Evolutionary conservation across 2,888 invertebrate genomes (phyloP).

Genomic region (Hoplodrina ambigua): DNA sequence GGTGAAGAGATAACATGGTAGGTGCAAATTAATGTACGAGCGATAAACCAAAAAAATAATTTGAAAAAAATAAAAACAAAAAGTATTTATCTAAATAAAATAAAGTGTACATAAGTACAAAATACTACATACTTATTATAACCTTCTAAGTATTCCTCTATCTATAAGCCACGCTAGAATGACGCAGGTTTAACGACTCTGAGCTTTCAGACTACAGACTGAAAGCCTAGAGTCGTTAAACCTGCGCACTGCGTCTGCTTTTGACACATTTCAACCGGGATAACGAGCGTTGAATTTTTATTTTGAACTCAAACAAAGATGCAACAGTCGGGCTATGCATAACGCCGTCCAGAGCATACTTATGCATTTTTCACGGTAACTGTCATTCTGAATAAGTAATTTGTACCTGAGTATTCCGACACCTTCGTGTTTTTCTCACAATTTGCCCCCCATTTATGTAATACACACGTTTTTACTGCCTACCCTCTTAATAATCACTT

Average conservation of each 20-base stretch:
- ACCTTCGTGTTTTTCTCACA: constrained; percentile 81
- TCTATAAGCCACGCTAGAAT: neutral
- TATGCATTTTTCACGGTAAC: constrained; percentile 86
- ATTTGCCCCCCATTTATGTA: constrained; percentile 66
- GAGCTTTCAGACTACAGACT: neutral
- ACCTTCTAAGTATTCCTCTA: neutral
- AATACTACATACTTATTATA: no score
- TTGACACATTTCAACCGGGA: constrained; percentile 52
- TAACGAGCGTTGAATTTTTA: constrained; percentile 40
- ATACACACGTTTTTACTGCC: constrained; percentile 16
- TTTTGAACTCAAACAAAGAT: constrained; percentile 47
- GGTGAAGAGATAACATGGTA: no score
- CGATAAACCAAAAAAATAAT: no score
- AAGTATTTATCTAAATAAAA: constrained; percentile 3
- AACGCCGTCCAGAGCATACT: constrained; percentile 70
- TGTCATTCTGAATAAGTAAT: constrained; percentile 79
- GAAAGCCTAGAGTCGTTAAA: no score
- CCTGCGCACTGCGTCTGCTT: constrained; percentile 19
- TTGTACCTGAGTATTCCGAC: constrained; percentile 78
- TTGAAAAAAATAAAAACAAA: no score
- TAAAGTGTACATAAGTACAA: no score
- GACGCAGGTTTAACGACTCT: neutral
- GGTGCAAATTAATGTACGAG: no score
- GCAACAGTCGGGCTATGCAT: constrained; percentile 59
- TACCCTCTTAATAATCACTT: constrained; percentile 38